A percentile compares a stretch with the other conserved stretches of the same genome.
Evolutionary conservation across 2,888 invertebrate species (phyloP).

Genomic region (Trichogramma evanescens): DNA sequence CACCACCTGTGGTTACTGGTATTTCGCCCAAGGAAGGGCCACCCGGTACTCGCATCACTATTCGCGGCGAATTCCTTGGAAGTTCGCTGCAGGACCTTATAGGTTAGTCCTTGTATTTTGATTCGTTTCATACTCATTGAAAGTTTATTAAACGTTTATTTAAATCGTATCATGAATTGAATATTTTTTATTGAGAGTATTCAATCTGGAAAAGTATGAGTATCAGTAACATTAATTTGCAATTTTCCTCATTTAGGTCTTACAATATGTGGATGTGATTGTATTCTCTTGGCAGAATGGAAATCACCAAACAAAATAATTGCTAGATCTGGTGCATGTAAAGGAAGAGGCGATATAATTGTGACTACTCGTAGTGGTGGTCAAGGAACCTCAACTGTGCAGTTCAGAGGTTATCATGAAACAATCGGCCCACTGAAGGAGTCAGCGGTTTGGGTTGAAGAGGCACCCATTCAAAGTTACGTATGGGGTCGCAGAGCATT

Average conservation of each 20-base stretch:
- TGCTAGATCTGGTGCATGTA: slow-evolving; percentile 87
- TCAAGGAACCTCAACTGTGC: slow-evolving; percentile 80
- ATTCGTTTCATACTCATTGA: background rate
- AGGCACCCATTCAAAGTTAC: slow-evolving; percentile 74
- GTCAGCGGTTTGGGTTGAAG: slow-evolving; percentile 98
- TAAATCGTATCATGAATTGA: background rate
- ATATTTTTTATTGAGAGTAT: background rate
- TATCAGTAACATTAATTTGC: background rate
- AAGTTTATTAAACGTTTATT: background rate
- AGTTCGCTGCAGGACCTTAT: slow-evolving; percentile 75
- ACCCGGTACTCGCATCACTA: slow-evolving; percentile 89
- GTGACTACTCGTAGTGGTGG: slow-evolving; percentile 83
- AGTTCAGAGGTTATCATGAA: slow-evolving; percentile 80
- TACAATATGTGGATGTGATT: slow-evolving; percentile 93
- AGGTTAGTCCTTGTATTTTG: slow-evolving; percentile 52
- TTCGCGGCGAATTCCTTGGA: slow-evolving; percentile 94
- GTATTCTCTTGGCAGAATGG: slow-evolving; percentile 94
- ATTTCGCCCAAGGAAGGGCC: slow-evolving; percentile 98
- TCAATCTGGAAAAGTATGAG: too few relatives aligned
- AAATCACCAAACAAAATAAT: slow-evolving; percentile 94
- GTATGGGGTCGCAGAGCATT: slow-evolving; percentile 80
- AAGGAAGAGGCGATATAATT: slow-evolving; percentile 85
- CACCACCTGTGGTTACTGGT: slow-evolving; percentile 86
- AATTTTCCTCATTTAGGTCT: slow-evolving; percentile 57
- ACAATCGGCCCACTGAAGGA: slow-evolving; percentile 92